Conservation (phyloP, 2,113 vertebrate genomes). For the Petromus typicus region DNA sequence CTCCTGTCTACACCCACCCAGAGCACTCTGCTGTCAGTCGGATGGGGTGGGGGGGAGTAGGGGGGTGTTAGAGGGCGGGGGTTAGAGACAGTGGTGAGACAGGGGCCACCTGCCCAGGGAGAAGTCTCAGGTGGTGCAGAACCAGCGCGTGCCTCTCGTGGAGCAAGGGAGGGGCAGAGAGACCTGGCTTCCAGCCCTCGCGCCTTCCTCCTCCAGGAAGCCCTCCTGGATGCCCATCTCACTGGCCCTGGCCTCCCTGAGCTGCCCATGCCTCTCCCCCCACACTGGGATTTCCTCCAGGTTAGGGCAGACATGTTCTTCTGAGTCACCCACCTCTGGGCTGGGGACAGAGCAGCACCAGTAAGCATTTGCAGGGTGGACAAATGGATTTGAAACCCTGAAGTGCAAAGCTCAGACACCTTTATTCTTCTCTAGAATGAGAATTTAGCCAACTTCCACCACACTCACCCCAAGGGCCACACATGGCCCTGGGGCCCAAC, state of each 20-base stretch:
- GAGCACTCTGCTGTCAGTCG: neutral
- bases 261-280: neutral
- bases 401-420: neutral
- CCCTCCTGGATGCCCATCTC: neutral
- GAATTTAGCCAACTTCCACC: neutral
- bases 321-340: neutral
- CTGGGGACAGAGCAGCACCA: neutral
- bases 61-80: no score
- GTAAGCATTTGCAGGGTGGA: neutral
- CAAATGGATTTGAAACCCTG: neutral
- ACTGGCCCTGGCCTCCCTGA: neutral
- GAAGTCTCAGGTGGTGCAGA: neutral
- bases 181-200: neutral
- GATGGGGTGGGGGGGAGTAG: neutral
- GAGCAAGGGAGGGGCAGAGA: neutral
- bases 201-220: neutral
- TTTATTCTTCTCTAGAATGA: neutral
- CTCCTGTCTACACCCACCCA: slow-evolving; percentile 14
- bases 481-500: neutral
- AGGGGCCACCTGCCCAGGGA: slow-evolving; percentile 40
- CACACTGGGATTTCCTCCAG: neutral
- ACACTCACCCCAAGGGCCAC: neutral
- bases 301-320: neutral
- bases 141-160: neutral
- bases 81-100: slow-evolving; percentile 29